A percentile compares a stretch with the other conserved stretches of the same genome.
phyloP scores from a whole-genome alignment of 1,140 invertebrate genomes.

The Dendrolimus kikuchii region DNA sequence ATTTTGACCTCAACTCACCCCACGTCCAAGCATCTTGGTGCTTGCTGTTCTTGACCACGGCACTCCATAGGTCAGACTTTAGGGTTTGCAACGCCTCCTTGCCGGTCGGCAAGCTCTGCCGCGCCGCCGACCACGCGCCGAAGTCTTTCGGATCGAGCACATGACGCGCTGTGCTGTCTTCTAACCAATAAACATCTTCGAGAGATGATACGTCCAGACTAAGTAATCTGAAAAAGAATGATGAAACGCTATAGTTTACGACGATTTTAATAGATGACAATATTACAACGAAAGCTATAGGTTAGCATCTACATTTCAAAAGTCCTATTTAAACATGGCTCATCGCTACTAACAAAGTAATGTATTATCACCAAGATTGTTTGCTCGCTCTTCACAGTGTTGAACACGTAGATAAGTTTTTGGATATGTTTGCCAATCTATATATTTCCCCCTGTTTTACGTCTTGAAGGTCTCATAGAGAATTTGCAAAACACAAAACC shows the following conservation, averaged over 20 bases:
- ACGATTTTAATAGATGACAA: no score
- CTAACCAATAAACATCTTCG: conserved; percentile 91
- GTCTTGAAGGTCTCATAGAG: no score
- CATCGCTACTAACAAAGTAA: no score
- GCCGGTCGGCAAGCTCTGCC: conserved; percentile 84
- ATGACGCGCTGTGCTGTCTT: conserved; percentile 81
- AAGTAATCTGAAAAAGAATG: conserved; percentile 75
- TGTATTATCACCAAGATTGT: no score
- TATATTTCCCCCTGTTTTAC: no score
- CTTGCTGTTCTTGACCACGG: conserved; percentile 88
- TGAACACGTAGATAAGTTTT: no score
- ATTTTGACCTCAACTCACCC: conserved; percentile 78
- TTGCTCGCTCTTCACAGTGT: no score
- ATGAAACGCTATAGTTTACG: not conserved
- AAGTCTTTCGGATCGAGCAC: conserved; percentile 84
- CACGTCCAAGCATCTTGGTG: conserved; percentile 92
- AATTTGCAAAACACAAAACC: no score
- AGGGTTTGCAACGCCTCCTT: conserved; percentile 83
- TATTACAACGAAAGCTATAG: not conserved
- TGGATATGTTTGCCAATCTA: no score
- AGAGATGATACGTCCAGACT: conserved; percentile 86
- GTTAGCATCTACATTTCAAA: no score
- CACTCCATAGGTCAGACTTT: conserved; percentile 89
- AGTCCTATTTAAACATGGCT: no score
- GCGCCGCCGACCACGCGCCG: conserved; percentile 82